Evolutionary conservation across 2,113 vertebrate genomes (phyloP).

Genomic region (Melospiza georgiana): DNA sequence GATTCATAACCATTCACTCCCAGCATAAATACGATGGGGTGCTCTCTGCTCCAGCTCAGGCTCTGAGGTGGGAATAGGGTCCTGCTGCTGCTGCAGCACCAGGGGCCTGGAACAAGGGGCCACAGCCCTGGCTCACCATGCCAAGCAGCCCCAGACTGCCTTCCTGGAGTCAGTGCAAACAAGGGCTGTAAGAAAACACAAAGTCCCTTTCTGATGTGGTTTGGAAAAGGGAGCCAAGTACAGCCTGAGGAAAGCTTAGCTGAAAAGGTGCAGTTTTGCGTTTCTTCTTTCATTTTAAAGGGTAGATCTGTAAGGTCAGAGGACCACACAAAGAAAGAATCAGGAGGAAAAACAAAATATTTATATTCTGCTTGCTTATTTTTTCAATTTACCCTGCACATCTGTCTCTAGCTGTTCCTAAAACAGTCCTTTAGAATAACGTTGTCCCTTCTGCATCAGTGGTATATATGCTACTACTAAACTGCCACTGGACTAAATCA

Average conservation of each 20-base stretch:
- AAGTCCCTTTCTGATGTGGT: slow-evolving; percentile 58
- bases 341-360: slow-evolving; percentile 38
- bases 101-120: accelerated
- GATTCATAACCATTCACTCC: neutral
- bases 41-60: neutral
- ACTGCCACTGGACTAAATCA: neutral
- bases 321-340: slow-evolving; percentile 44
- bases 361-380: slow-evolving; percentile 23
- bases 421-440: neutral
- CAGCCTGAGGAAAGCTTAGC: slow-evolving; percentile 28
- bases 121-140: neutral
- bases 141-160: neutral
- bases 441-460: neutral
- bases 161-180: slow-evolving; percentile 1
- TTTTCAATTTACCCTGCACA: neutral
- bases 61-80: neutral
- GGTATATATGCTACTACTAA: neutral
- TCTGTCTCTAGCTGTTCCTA: slow-evolving; percentile 21
- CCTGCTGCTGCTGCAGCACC: neutral
- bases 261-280: slow-evolving; percentile 49
- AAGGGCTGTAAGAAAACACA: slow-evolving; percentile 43
- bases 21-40: accelerated
- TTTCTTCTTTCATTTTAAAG: slow-evolving; percentile 38
- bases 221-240: slow-evolving; percentile 38
- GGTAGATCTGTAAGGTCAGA: slow-evolving; percentile 22